Evolutionary conservation across 2,888 invertebrate genomes (phyloP).

Genomic region (Drosophila emarginata): DNA sequence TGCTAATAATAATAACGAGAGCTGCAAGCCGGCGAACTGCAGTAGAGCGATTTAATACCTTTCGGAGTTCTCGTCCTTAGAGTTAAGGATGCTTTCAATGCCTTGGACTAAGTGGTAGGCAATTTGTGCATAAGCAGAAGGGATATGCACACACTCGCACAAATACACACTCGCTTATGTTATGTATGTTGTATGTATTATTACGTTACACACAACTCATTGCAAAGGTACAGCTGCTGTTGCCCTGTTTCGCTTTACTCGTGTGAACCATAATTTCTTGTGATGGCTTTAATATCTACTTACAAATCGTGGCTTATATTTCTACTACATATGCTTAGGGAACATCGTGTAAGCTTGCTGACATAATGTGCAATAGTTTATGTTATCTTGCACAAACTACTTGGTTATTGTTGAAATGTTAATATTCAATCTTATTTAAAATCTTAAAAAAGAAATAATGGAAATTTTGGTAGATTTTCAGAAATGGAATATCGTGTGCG

Average conservation of each 20-base stretch:
- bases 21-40: slow-evolving; percentile 36
- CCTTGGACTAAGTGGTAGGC: slow-evolving; percentile 37
- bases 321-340: background rate
- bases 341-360: background rate
- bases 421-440: too few relatives aligned
- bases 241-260: background rate
- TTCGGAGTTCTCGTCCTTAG: slow-evolving; percentile 46
- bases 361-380: background rate
- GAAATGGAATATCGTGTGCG: too few relatives aligned
- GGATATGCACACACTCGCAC: slow-evolving; percentile 32
- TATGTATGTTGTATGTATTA: slow-evolving; percentile 1
- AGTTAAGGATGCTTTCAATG: slow-evolving; percentile 47
- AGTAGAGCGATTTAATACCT: slow-evolving; percentile 38
- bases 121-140: slow-evolving; percentile 33
- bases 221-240: background rate
- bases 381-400: too few relatives aligned
- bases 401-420: too few relatives aligned
- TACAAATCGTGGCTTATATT: background rate
- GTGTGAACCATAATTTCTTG: background rate
- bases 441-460: too few relatives aligned
- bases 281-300: slow-evolving; percentile 6
- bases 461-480: too few relatives aligned
- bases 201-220: background rate
- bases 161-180: background rate
- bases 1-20: slow-evolving; percentile 68